Percentiles rank a stretch among this genome's conserved stretches.
phyloP scores from a whole-genome alignment of 1,140 invertebrate genomes.

The Drosophila jambulina region DNA sequence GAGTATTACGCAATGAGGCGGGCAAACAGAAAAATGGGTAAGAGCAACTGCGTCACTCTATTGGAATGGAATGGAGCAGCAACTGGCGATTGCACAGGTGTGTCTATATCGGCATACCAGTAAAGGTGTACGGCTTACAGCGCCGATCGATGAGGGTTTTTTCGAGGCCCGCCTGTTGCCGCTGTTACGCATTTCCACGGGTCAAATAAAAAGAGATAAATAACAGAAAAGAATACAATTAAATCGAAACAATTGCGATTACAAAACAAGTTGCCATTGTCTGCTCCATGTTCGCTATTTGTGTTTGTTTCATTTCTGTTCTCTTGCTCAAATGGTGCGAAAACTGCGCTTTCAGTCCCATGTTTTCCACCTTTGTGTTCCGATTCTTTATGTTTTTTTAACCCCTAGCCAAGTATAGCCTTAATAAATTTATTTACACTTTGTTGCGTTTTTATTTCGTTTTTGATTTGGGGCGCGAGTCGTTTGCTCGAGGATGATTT shows the following conservation, averaged over 20 bases:
- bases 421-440: constrained; percentile 82
- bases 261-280: constrained; percentile 68
- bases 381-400: constrained; percentile 36
- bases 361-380: constrained; percentile 39
- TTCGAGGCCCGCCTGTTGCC: constrained; percentile 28
- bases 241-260: constrained; percentile 69
- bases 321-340: constrained; percentile 71
- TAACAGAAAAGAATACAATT: constrained; percentile 56
- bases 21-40: constrained; percentile 55
- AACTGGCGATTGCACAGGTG: constrained; percentile 73
- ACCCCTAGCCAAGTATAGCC: constrained; percentile 40
- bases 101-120: constrained; percentile 29
- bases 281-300: constrained; percentile 58
- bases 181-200: constrained; percentile 34
- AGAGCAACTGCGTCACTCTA: constrained; percentile 61
- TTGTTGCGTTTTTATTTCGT: constrained; percentile 68
- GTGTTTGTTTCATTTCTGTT: constrained; percentile 40
- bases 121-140: constrained; percentile 10
- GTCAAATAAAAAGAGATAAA: constrained; percentile 21
- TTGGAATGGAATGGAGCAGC: constrained; percentile 42
- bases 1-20: constrained; percentile 61
- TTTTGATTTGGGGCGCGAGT: constrained; percentile 74
- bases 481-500: constrained; percentile 66
- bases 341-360: constrained; percentile 64
- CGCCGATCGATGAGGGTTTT: constrained; percentile 18